These are phyloP conservation scores for Cardiocondyla obscurior DNA, from an alignment of 1,140 invertebrate genomes.

Conservation along the genomic window DNA sequence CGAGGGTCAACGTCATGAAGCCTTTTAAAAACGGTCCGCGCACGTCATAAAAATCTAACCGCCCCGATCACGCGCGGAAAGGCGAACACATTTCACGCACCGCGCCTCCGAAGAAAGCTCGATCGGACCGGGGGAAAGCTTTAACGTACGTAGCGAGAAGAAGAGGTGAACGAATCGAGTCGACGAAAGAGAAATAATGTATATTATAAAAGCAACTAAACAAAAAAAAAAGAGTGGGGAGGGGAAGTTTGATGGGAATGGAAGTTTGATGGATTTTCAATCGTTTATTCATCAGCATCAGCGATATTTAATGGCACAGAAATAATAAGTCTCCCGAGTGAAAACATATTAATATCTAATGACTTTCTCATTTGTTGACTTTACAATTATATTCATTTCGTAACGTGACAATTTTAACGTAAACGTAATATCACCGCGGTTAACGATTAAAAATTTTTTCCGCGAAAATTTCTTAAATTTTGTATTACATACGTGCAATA, in stretches of 20 bases:
- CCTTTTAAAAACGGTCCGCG: conserved; percentile 38
- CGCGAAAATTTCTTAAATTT: too few species aligned
- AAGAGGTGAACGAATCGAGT: background rate
- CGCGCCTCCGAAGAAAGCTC: background rate
- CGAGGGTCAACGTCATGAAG: conserved; percentile 45
- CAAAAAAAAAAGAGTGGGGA: background rate
- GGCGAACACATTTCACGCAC: background rate
- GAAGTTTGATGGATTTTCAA: background rate
- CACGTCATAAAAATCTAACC: conserved; percentile 41
- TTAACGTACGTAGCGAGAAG: background rate
- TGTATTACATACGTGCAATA: too few species aligned
- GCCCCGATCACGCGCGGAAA: background rate
- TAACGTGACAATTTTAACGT: background rate
- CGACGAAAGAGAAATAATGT: background rate
- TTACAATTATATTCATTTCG: background rate
- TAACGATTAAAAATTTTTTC: too few species aligned
- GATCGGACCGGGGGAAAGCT: background rate
- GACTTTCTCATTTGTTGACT: background rate
- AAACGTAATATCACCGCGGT: too few species aligned
- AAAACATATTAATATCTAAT: background rate
- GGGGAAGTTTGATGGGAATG: background rate
- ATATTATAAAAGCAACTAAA: background rate
- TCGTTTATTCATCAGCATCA: background rate
- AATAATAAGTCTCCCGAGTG: background rate
- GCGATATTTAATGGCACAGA: background rate